Conservation (phyloP, 2,888 invertebrate genomes). For the Parnassius mnemosyne region DNA sequence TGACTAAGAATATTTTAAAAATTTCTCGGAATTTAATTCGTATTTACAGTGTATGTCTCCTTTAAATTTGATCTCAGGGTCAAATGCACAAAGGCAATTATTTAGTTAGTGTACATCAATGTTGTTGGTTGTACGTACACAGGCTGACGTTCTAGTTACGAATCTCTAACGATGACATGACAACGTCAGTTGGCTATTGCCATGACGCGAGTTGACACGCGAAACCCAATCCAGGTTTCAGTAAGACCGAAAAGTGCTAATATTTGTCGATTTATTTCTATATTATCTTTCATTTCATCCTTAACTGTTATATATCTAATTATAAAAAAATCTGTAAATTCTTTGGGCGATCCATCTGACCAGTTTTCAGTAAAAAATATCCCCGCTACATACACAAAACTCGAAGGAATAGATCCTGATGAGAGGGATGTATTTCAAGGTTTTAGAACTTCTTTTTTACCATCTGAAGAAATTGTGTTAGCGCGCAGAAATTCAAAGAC, state of each 20-base stretch:
- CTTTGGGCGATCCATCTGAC: constrained; percentile 60
- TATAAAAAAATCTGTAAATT: constrained; percentile 46
- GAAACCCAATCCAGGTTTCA: constrained; percentile 46
- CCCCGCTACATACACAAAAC: constrained; percentile 58
- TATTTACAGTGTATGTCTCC: constrained; percentile 14
- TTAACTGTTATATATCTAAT: constrained; percentile 49
- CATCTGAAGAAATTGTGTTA: constrained; percentile 73
- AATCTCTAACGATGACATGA: constrained; percentile 45
- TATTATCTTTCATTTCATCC: constrained; percentile 43
- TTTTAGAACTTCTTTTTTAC: constrained; percentile 82
- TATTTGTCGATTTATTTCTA: constrained; percentile 49
- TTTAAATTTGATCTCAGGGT: constrained; percentile 46
- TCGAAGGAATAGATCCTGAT: constrained; percentile 72
- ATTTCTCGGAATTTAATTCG: background rate
- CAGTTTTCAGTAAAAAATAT: constrained; percentile 58
- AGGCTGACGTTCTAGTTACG: constrained; percentile 52
- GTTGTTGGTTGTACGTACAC: constrained; percentile 16
- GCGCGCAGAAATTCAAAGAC: constrained; percentile 42
- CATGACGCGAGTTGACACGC: constrained; percentile 70
- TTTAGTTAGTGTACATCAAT: constrained; percentile 41
- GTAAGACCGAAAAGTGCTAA: constrained; percentile 57
- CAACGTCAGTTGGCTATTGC: constrained; percentile 63
- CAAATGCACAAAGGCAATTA: constrained; percentile 53
- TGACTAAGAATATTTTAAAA: too few species aligned
- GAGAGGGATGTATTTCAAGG: constrained; percentile 82